Evolutionary conservation across 1,140 invertebrate species (phyloP).

Genomic region (Drosophila yakuba): DNA sequence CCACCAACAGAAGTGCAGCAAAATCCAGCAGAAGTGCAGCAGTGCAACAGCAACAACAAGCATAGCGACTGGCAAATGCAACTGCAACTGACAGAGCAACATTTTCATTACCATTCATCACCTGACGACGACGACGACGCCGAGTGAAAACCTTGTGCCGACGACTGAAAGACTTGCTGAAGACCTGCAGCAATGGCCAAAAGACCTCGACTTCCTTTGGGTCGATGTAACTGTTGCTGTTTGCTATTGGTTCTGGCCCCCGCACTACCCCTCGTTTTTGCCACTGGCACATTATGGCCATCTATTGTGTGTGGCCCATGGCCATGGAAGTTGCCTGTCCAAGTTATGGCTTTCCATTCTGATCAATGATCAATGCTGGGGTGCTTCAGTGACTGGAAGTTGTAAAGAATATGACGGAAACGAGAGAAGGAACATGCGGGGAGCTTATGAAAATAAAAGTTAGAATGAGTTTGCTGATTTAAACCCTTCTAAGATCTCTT

Average conservation of each 20-base stretch:
- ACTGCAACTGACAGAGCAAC: slow-evolving; percentile 73
- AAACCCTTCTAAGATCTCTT: no score
- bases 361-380: slow-evolving; percentile 49
- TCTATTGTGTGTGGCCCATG: slow-evolving; percentile 49
- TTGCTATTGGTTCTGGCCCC: slow-evolving; percentile 14
- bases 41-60: slow-evolving; percentile 17
- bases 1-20: slow-evolving; percentile 15
- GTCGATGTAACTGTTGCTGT: slow-evolving; percentile 60
- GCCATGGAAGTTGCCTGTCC: slow-evolving; percentile 70
- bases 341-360: slow-evolving; percentile 53
- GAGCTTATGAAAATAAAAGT: not conserved
- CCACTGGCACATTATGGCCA: slow-evolving; percentile 12
- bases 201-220: slow-evolving; percentile 83
- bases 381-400: slow-evolving; percentile 21
- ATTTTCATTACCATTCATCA: slow-evolving; percentile 83
- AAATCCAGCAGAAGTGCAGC: not conserved
- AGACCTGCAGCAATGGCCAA: slow-evolving; percentile 16
- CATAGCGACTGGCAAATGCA: not conserved
- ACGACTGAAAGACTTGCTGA: slow-evolving; percentile 38
- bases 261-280: not conserved
- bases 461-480: not conserved
- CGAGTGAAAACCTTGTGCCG: slow-evolving; percentile 72
- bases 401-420: slow-evolving; percentile 4
- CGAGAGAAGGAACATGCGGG: no score
- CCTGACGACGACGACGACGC: slow-evolving; percentile 59